Evolutionary conservation across 2,113 vertebrate genomes (phyloP), one percentile per base, ranked within the genome.

Genomic region (Sorex fumeus): DNA sequence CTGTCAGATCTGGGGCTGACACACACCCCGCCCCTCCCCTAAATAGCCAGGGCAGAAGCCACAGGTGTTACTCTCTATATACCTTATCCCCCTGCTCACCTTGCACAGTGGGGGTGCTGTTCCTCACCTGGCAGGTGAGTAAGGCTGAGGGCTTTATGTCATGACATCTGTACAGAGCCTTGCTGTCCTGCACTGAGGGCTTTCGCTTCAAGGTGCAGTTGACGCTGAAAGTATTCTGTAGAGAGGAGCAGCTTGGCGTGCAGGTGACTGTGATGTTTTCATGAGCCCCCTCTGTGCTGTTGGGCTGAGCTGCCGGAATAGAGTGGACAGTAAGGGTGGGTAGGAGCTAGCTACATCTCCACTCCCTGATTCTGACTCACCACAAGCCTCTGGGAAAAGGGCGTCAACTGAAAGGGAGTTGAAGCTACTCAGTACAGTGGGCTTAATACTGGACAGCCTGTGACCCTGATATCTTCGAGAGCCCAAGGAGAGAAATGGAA

Each of bases 201-300:
- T 80, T 92, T 62, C 95, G 66, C 5, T 21, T 92, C 66, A 97
- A 47, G 36, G 0, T 28, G 84, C 95, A 97, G 69, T 85, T 94
- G 12, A 67, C 36, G 75, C 34, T 96, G 88, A 91, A 97, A 0
- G 94, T 96, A 11, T 30, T 0, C 40, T 28, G 0, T 57, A 96
- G 96, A 19, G 95, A 96, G 71, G 96, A 97, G 16, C 81, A 36
- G 66, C 11, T 32, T 23, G 86, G 47, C 9, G 43, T 18, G 79
- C 95, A 96, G 6, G 32, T 6, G 74, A 97, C 21, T 0, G 10
- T 11, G n/a, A 2, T 77, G 6, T 74, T 60, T 25, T 82, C 30
- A 12, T 64, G 84, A 10, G 18, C 18, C 81, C 75, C 69, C 36
- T 79, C 18, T 27, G 0, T 80, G 45, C 28, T 45, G 1, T 10